Evolutionary conservation across 2,888 invertebrate genomes (phyloP).

Genomic region (Microctonus brassicae): DNA sequence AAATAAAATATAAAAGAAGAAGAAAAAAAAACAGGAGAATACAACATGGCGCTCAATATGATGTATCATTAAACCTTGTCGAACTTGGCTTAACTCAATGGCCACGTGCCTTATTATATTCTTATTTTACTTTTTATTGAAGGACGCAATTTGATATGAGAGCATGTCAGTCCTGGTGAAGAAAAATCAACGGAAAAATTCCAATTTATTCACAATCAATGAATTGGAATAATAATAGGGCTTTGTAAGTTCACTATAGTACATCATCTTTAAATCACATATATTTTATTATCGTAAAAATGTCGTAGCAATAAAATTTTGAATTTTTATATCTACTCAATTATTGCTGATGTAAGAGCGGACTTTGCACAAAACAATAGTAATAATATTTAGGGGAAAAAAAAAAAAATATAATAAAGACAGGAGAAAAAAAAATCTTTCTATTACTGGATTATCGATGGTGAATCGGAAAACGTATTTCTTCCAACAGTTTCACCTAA

Average conservation of each 20-base stretch:
- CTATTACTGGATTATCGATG: not conserved
- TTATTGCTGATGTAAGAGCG: not conserved
- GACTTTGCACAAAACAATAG: not conserved
- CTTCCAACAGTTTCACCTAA: not conserved
- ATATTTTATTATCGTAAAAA: not conserved
- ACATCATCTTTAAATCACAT: not conserved
- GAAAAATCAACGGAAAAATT: not conserved
- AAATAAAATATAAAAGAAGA: not conserved
- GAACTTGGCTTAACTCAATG: not conserved
- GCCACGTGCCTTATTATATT: not conserved
- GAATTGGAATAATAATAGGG: not conserved
- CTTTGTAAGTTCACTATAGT: not conserved
- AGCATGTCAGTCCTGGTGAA: not conserved
- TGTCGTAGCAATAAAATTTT: not conserved
- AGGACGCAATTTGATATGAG: not conserved
- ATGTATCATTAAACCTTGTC: not conserved
- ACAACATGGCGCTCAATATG: not conserved
- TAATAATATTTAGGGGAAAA: not conserved
- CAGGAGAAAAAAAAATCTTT: not conserved
- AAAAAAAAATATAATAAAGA: not conserved
- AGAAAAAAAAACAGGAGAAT: not conserved
- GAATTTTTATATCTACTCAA: not conserved
- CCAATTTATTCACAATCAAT: not conserved
- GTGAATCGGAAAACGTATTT: slow-evolving; percentile 3
- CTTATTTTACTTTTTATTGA: not conserved